These are phyloP conservation scores for Trematomus bernacchii DNA, from an alignment of 2,797 vertebrate species.

Conservation along the genomic window DNA sequence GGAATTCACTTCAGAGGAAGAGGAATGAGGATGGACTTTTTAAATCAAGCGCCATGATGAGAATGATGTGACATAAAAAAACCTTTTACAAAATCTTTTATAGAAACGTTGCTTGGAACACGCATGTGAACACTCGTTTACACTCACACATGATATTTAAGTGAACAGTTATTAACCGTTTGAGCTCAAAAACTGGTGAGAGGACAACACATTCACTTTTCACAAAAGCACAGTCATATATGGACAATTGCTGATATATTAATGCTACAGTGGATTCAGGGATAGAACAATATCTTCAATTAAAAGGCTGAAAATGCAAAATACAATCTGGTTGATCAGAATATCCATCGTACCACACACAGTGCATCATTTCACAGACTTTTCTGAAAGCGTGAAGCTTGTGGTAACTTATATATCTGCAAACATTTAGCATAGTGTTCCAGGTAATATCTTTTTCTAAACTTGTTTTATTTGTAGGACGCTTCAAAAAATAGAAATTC, in stretches of 20 bases:
- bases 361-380: slow-evolving; percentile 19
- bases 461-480: slow-evolving; percentile 19
- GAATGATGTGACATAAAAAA: slow-evolving; percentile 35
- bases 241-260: slow-evolving; percentile 19
- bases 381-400: slow-evolving; percentile 4
- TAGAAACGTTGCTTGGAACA: slow-evolving; percentile 58
- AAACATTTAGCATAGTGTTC: slow-evolving; percentile 38
- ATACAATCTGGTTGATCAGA: slow-evolving; percentile 31
- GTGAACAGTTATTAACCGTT: slow-evolving; percentile 26
- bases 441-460: slow-evolving; percentile 8
- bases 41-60: background rate
- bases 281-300: slow-evolving; percentile 30
- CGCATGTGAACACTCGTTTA: slow-evolving; percentile 23
- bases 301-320: slow-evolving; percentile 51
- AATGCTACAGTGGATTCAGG: slow-evolving; percentile 33
- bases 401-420: background rate
- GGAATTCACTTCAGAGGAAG: slow-evolving; percentile 55
- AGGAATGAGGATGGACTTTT: slow-evolving; percentile 41
- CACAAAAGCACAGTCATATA: slow-evolving; percentile 58
- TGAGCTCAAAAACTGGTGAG: slow-evolving; percentile 28
- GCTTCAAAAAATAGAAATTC: slow-evolving; percentile 67
- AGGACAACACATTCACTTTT: slow-evolving; percentile 49
- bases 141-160: slow-evolving; percentile 30
- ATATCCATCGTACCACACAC: slow-evolving; percentile 6
- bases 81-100: slow-evolving; percentile 60